Percentiles rank a stretch among this genome's conserved stretches.
These are phyloP conservation scores for Emmelina monodactyla DNA, from an alignment of 2,888 invertebrate genomes.

Conservation along the genomic window DNA sequence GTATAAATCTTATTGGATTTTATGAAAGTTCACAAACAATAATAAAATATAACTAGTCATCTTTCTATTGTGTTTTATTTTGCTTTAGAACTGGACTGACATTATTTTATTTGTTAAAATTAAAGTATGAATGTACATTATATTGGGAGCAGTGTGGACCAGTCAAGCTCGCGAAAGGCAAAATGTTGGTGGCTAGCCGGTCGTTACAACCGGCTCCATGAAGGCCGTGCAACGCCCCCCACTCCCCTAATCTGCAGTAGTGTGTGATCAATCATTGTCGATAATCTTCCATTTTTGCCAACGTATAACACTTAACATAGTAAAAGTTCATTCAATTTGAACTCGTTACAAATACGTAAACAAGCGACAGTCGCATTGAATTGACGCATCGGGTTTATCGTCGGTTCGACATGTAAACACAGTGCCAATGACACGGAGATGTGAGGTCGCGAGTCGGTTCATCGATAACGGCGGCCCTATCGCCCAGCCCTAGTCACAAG, in stretches of 20 bases:
- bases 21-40: too few species aligned
- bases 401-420: constrained; percentile 31
- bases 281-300: constrained; percentile 40
- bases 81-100: too few species aligned
- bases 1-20: too few species aligned
- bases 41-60: too few species aligned
- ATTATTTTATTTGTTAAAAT: too few species aligned
- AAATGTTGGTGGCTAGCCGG: constrained; percentile 50
- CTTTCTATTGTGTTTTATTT: constrained; percentile 24
- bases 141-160: constrained; percentile 48
- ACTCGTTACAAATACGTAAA: too few species aligned
- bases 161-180: constrained; percentile 57
- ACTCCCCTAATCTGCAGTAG: constrained; percentile 34
- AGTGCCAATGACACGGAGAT: constrained; percentile 53
- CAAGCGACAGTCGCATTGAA: too few species aligned
- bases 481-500: constrained; percentile 55
- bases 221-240: constrained; percentile 54
- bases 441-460: constrained; percentile 31
- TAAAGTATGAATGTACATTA: too few species aligned
- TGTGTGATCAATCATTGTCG: constrained; percentile 36
- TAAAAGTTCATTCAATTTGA: too few species aligned
- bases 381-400: not conserved
- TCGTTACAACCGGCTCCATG: constrained; percentile 59
- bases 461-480: constrained; percentile 49
- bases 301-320: constrained; percentile 33